Conservation (phyloP, 2,888 invertebrate species). For the Lasioglossum leucozonium region DNA sequence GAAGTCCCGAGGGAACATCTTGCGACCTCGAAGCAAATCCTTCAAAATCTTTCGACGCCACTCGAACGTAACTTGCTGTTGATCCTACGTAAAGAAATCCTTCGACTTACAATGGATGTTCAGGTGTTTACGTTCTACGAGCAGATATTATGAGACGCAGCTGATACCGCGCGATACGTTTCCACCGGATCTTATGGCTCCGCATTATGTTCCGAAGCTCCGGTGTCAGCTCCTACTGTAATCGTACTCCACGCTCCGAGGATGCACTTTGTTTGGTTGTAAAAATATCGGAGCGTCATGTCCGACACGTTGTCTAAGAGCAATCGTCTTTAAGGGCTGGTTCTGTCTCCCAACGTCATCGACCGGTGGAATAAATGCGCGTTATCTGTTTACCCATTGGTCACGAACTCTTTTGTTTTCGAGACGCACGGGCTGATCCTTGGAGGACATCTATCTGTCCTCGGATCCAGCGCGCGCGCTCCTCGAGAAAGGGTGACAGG, state of each 20-base stretch:
- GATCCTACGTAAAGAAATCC: background rate
- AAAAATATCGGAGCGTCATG: background rate
- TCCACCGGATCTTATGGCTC: background rate
- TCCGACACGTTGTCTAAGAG: too few relatives aligned
- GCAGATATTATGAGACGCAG: background rate
- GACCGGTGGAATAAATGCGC: background rate
- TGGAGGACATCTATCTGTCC: conserved; percentile 9
- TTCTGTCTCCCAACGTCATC: background rate
- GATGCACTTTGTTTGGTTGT: background rate
- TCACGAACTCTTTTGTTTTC: background rate
- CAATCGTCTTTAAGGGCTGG: background rate
- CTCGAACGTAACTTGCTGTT: background rate
- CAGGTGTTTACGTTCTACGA: background rate
- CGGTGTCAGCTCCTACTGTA: background rate
- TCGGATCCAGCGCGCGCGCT: background rate
- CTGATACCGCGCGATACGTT: background rate
- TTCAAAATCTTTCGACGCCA: background rate
- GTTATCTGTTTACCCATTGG: background rate
- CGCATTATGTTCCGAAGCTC: background rate
- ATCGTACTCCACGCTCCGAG: background rate
- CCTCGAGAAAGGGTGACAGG: conserved; percentile 17
- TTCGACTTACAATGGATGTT: background rate
- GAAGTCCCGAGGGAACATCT: background rate
- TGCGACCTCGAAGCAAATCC: background rate
- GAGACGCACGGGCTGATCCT: background rate